Base-by-base conservation (phyloP, 2,113 vertebrate species). In the Cephalopholis sonnerati region DNA sequence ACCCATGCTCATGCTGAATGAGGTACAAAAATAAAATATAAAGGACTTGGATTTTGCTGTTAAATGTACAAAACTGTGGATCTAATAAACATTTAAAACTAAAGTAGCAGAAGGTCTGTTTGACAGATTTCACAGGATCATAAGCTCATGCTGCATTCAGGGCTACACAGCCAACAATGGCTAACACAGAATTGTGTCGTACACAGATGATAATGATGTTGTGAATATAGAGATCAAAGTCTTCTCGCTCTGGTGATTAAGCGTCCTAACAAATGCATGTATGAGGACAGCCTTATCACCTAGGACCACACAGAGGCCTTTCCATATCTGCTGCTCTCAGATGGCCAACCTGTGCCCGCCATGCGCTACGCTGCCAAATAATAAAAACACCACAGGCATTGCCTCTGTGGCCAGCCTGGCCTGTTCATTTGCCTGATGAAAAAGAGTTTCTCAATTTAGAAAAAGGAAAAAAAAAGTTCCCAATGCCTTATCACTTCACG, bases 211-310 rank as follows among this genome's bases (percentile, higher is more conserved):
- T 88, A 92, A 93, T 92, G 79, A 91, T 87, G 90, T 82, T 90
- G 90, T 88, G 89, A 94, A 92, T 89, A 91, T 81, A 92, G 90
- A 93, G 91, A 94, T 94, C 88, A 91, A 92, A 92, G 92, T 90
- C 75, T 86, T 81, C 84, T 69, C 51, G 70, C 81, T 80, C 81
- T 55, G 71, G 79, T 77, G 84, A 93, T 92, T 93, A 92, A 79
- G 89, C 80, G 50, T 90, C 83, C 90, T 79, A 92, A 93, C 91
- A 91, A 91, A 91, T 83, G 79, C 81, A 81, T 81, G 85, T 87
- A 82, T 65, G 85, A 83, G 80, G 87, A 92, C 92, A 81, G 84
- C 81, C 91, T 94, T 95, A 95, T 95, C 94, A 91, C 91, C 89
- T 84, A 79, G 73, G 81, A 86, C 90, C 93, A 93, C 89, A 88